Conservation (phyloP, 2,113 vertebrate genomes). For the Elanus axillaris region DNA sequence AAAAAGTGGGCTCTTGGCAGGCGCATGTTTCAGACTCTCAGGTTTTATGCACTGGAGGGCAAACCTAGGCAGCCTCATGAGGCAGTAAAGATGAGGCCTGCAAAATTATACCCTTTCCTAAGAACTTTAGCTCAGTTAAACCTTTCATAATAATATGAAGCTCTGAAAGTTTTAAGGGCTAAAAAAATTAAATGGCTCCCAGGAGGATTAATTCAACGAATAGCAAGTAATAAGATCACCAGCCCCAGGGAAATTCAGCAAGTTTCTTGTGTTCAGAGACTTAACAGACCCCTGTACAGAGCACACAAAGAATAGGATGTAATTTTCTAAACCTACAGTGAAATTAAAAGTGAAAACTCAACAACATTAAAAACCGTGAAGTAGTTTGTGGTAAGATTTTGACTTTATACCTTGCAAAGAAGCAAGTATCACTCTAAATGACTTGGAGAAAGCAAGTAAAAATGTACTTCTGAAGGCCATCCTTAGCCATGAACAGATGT, state of each 20-base stretch:
- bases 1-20: background rate
- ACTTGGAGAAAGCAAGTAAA: background rate
- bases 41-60: background rate
- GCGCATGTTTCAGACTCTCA: background rate
- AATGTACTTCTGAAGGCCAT: background rate
- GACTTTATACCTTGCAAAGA: background rate
- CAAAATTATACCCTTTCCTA: conserved; percentile 1
- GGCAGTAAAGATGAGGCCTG: background rate
- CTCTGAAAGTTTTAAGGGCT: conserved; percentile 11
- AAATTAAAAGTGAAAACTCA: conserved; percentile 3
- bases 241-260: conserved; percentile 11
- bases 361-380: background rate
- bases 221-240: background rate
- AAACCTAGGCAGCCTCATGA: background rate
- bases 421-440: background rate
- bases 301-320: background rate
- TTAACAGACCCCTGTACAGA: background rate
- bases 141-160: background rate
- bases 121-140: conserved; percentile 3
- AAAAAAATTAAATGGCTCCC: conserved; percentile 3
- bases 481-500: background rate
- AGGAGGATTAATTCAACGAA: background rate
- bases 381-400: background rate
- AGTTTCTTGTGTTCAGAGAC: background rate
- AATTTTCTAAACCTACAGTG: conserved; percentile 13